Evolutionary conservation across 2,888 invertebrate genomes (phyloP), one percentile per base, ranked within the genome.

Genomic region (Nemurella pictetii): DNA sequence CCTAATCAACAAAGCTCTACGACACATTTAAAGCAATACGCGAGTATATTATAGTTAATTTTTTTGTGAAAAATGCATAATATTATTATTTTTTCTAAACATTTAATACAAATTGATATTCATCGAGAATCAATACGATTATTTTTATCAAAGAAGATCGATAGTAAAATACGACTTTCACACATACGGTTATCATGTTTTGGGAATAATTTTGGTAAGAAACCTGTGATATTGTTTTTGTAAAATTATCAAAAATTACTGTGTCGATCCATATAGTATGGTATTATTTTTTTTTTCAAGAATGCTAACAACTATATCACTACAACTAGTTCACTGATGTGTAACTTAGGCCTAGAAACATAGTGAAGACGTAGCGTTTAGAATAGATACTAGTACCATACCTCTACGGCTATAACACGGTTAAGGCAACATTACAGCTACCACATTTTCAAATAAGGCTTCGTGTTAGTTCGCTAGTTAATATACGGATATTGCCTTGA

Each of bases 381-480:
- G 78, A 78, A 78, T 78, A 30, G 29, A 28, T 55, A 55, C 55
- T 55, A 55, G 55, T 55, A 55, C 55, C 55, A 55, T 55, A 55
- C 55, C 55, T n/a, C n/a, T 55, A 55, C 20, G 55, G 55, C 78
- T 78, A 82, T 55, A 82, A 82, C 82, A 82, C 82, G 82, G 26
- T 82, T 82, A 82, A 82, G 82, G 82, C 82, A 82, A 82, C 29
- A 55, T 82, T 82, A 82, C 72, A 82, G 26, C 82, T 82, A 82
- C 82, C 55, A 55, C 55, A 25, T 81, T n/a, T 82, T 55, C 82
- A 82, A 82, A 82, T 82, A 82, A 82, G 82, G 82, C 82, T 55
- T 55, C 82, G 82, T 82, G 82, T 82, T 82, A 78, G n/a, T 78
- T n/a, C 26, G 30, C 30, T 78, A n/a, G 28, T 12, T 28, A 29